These are phyloP conservation scores for Crambe crambe DNA, from an alignment of 37 sponge, comb jelly and placozoan genomes.

Conservation along the genomic window DNA sequence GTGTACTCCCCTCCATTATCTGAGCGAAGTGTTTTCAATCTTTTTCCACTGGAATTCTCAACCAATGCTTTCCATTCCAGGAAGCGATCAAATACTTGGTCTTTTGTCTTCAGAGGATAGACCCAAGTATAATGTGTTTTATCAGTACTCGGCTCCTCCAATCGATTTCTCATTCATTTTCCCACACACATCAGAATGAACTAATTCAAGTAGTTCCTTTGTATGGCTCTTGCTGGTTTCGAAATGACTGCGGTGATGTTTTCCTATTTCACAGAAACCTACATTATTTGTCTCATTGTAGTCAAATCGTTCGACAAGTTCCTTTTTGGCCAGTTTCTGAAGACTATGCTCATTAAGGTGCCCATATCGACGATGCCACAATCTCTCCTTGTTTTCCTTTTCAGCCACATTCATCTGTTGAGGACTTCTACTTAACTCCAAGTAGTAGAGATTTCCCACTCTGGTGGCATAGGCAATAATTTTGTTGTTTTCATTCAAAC, in stretches of 20 bases:
- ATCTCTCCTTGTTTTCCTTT: not conserved
- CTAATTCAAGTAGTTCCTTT: not conserved
- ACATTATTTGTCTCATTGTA: too few relatives aligned
- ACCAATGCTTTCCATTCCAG: slow-evolving; percentile 66
- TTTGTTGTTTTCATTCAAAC: not conserved
- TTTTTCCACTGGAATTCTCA: slow-evolving; percentile 34
- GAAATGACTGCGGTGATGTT: not conserved
- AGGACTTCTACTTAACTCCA: not conserved
- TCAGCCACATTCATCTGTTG: not conserved
- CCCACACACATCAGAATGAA: not conserved
- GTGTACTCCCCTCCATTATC: slow-evolving; percentile 75
- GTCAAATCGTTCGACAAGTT: not conserved
- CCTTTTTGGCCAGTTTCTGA: not conserved
- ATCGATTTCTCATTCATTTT: not conserved
- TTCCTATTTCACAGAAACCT: not conserved
- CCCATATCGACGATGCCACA: not conserved
- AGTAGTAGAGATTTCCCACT: slow-evolving; percentile 32
- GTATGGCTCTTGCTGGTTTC: not conserved
- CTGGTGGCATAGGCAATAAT: slow-evolving; percentile 39
- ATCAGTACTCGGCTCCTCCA: slow-evolving; percentile 17
- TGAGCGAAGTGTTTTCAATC: slow-evolving; percentile 51
- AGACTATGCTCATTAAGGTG: not conserved
- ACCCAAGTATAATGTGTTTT: slow-evolving; percentile 60
- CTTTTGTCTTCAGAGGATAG: slow-evolving; percentile 54
- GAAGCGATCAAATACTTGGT: slow-evolving; percentile 59